phyloP scores from a whole-genome alignment of 2,888 invertebrate species.

The Aspidiotus rigidus region DNA sequence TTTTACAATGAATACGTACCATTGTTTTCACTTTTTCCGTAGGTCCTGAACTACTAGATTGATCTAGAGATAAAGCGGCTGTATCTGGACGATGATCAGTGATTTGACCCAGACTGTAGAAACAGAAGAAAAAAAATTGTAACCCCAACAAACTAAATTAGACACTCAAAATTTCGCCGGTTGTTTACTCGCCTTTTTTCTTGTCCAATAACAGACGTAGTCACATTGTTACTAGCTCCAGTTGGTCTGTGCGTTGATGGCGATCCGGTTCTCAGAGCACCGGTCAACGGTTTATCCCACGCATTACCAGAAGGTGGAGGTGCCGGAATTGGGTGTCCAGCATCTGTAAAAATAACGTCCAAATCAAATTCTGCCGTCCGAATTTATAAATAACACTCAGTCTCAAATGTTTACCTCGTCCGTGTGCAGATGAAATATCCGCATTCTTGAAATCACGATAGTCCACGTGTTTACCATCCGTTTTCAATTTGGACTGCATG shows the following conservation, averaged over 20 bases:
- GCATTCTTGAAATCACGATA: neutral
- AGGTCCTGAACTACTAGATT: neutral
- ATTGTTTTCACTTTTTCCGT: slow-evolving; percentile 9
- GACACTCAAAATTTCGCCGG: neutral
- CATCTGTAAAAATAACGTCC: neutral
- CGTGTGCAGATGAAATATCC: slow-evolving; percentile 12
- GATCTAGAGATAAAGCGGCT: neutral
- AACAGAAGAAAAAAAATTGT: neutral
- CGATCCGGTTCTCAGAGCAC: slow-evolving; percentile 54
- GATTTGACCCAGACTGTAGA: neutral
- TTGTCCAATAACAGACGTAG: neutral
- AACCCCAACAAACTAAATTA: neutral
- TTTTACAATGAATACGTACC: neutral
- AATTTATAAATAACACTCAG: neutral
- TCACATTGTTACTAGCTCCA: neutral
- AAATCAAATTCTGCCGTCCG: neutral
- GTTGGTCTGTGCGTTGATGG: slow-evolving; percentile 38
- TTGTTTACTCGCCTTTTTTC: neutral
- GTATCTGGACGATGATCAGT: slow-evolving; percentile 13
- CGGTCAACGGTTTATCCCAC: slow-evolving; percentile 75
- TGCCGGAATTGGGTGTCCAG: slow-evolving; percentile 43
- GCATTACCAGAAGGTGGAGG: slow-evolving; percentile 69
- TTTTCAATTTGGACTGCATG: slow-evolving; percentile 6
- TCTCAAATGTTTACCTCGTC: slow-evolving; percentile 7
- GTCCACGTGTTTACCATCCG: slow-evolving; percentile 8